Conservation (phyloP, 2,113 vertebrate genomes). For the Oncorhynchus clarkii region DNA sequence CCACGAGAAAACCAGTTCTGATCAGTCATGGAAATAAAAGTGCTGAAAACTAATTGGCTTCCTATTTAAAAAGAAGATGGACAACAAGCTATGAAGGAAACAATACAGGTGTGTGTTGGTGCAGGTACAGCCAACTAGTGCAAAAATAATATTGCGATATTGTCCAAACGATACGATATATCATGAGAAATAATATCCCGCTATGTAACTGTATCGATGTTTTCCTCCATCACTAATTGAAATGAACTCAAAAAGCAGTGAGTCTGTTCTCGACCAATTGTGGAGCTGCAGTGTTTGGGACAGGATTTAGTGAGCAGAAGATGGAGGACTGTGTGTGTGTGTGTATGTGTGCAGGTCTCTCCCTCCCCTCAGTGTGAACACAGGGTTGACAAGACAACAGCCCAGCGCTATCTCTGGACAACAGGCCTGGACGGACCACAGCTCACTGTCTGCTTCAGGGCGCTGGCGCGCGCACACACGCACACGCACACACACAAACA, state of each 20-base stretch:
- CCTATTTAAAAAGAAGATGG: too few species aligned
- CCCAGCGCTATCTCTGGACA: slow-evolving; percentile 56
- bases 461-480: slow-evolving; percentile 4
- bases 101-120: too few species aligned
- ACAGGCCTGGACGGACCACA: slow-evolving; percentile 43
- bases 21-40: too few species aligned
- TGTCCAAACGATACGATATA: too few species aligned
- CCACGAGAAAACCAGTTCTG: too few species aligned
- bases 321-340: slow-evolving; percentile 12
- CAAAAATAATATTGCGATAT: too few species aligned
- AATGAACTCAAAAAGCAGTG: neutral
- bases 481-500: neutral
- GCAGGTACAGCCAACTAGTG: too few species aligned
- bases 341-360: neutral
- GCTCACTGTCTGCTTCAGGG: slow-evolving; percentile 33
- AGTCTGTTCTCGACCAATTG: neutral
- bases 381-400: slow-evolving; percentile 45
- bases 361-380: neutral
- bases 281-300: slow-evolving; percentile 2
- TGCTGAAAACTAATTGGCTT: too few species aligned
- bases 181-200: too few species aligned
- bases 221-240: too few species aligned
- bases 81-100: too few species aligned
- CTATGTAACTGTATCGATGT: too few species aligned
- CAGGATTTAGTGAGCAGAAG: slow-evolving; percentile 22